Evolutionary conservation across 2,113 vertebrate genomes (phyloP), one percentile per base, ranked within the genome.

Genomic region (Pterocles orientalis): DNA sequence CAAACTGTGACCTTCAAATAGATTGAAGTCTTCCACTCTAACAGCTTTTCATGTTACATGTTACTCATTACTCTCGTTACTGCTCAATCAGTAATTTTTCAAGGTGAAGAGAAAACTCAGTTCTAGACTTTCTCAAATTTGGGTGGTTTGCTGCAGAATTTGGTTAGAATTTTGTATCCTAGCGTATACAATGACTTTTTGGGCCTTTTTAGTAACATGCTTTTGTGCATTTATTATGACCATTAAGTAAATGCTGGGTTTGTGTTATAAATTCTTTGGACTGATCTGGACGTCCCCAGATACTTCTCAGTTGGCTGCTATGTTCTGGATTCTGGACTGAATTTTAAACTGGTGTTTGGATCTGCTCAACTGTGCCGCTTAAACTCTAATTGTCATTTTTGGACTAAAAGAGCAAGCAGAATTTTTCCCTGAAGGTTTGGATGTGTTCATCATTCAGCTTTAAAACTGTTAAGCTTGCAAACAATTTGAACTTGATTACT

Each of bases 361-460:
- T 95, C 82, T 92, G 60, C 76, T 96, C 71, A 95, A 95, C 86
- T 97, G 41, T 97, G 88, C 95, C 91, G 92, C 96, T 96, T 97
- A 96, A 97, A 94, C 82, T 92, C 78, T 94, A 88, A 89, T 96
- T 96, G 95, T 97, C 87, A 75, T 82, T 92, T 97, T 95, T 96
- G 96, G 96, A 94, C 93, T 95, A 94, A 88, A 96, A 95, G 39
- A 86, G 85, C 93, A 95, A 94, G 84, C 39, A 95, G 79, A 88
- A 94, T 88, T 96, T 90, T 82, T 96, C 97, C 97, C 94, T 5
- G 9, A 95, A 97, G 89, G 69, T 82, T 84, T 97, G 48, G 65
- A 95, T 95, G 47, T 94, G 87, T 97, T 97, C 94, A 94, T 97
- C 92, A 51, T 96, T 95, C 95, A 97, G 72, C 84, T 86, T 96